Evolutionary conservation across 2,888 invertebrate genomes (phyloP), one percentile per base, ranked within the genome.

Genomic region (Listrodromus nycthemerus): DNA sequence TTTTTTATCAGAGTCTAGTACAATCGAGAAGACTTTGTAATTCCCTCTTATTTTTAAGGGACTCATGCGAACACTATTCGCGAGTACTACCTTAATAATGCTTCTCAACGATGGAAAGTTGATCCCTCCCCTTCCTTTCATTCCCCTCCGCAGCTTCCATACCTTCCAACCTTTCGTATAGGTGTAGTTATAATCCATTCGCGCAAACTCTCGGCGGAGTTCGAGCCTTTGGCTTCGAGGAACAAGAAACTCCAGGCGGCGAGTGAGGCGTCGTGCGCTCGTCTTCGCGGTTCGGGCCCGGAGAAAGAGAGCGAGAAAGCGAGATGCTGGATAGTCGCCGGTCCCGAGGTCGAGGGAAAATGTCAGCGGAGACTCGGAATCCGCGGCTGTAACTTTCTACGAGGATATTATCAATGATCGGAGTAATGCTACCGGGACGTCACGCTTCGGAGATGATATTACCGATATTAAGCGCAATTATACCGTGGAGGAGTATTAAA

Each of bases 261-360:
- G 55, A 75, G 50, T 65, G 65, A 27, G 61, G 50, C 74, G 48
- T 48, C 30, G 33, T 19, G 16, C 24, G 66, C 8, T n/a, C 33
- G 27, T 67, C 33, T 65, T 55, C 27, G 73, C 41, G 27, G 55
- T 30, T 55, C 41, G 21, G 21, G 33, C 33, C 6, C 10, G n/a
- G 37, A 74, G 63, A 74, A 63, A 74, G 63, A 74, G 24, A 48
- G 13, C 7, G 63, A 74, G 74, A 74, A 74, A 63, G 74, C 67
- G 58, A 77, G 65, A 71, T 65, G 65, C 67, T 58, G 76, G 30
- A 65, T 24, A 21, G 67, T 77, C 67, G 66, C 24, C 76, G 67
- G 76, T 24, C 67, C 58, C 67, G 76, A 76, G 76, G 77, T 77
- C 77, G 77, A 77, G 67, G 61, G 77, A 77, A 77, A 77, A 77